Base-by-base conservation (phyloP, 2,113 vertebrate genomes). In the Tachycineta bicolor region DNA sequence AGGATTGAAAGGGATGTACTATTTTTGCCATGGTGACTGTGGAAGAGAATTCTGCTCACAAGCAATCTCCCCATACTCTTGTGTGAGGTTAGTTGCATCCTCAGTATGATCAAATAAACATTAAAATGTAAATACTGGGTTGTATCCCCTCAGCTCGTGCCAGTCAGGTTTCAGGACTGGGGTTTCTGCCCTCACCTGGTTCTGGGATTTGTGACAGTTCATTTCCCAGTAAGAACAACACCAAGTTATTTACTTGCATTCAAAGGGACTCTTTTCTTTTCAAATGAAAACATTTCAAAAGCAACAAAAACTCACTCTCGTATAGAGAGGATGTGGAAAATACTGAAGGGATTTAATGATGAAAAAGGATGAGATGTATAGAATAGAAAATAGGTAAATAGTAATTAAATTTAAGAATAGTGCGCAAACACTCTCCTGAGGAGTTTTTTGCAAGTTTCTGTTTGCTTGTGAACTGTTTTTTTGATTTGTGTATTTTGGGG, bases 371-470 rank as follows among this genome's bases (percentile, higher is more conserved):
- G 24, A 11, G 14, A 43, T 19, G 7, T 25, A 63, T 16, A 78
- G 28, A 58, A 21, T 59, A 25, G 1, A 80, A 37, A 77, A 33
- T 4, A 78, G 58, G 2, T 18, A 58, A 76, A 46, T 25, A 13
- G 4, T 29, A 16, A 56, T 71, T n/a, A 33, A 41, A 21, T 13
- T 28, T 8, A 17, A 39, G 22, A 47, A 23, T 24, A 46, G 13
- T 26, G 22, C 22, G 46, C 6, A 62, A 74, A 75, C 3, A 5
- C 5, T 83, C 3, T 19, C 24, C 39, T 33, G 47, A 71, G 44
- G 2, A 3, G 0, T 8, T 25, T 47, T 83, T 59, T 14, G 3
- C 10, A 52, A 28, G 6, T 34, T 24, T 17, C 14, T 24, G 19
- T 53, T n/a, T 69, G 4, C 41, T 77, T 55, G 3, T 14, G 4